Evolutionary conservation across 2,888 invertebrate genomes (phyloP).

Genomic region (Mimas tiliae): DNA sequence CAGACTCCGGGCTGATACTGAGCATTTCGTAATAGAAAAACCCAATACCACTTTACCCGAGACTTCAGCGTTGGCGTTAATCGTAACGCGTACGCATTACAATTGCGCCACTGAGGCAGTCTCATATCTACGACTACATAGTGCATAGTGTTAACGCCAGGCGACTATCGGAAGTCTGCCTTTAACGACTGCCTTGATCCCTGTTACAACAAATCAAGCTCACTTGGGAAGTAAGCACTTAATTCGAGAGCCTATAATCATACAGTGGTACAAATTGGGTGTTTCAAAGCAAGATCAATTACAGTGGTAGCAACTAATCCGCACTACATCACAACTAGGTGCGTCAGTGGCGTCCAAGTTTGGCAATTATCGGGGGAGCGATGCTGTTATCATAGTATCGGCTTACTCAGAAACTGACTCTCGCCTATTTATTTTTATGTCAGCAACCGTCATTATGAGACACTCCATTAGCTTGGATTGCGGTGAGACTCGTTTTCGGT

Average conservation of each 20-base stretch:
- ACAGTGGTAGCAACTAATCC: slow-evolving; percentile 69
- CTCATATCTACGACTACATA: too few species aligned
- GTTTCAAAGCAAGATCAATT: slow-evolving; percentile 57
- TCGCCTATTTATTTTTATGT: slow-evolving; percentile 85
- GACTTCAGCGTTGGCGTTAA: too few species aligned
- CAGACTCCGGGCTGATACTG: too few species aligned
- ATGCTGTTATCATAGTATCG: slow-evolving; percentile 85
- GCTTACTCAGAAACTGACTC: slow-evolving; percentile 85
- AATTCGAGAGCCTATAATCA: slow-evolving; percentile 9
- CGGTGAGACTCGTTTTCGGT: slow-evolving; percentile 81
- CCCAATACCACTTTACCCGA: too few species aligned
- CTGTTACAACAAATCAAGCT: slow-evolving; percentile 9
- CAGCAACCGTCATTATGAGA: slow-evolving; percentile 85
- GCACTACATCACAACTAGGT: slow-evolving; percentile 64
- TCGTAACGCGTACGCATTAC: too few species aligned
- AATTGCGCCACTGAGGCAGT: too few species aligned
- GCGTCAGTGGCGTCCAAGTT: slow-evolving; percentile 66
- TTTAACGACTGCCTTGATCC: background rate
- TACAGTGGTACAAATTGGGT: slow-evolving; percentile 23
- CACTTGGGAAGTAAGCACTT: slow-evolving; percentile 4
- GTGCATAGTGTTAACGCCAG: too few species aligned
- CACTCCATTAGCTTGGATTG: slow-evolving; percentile 85
- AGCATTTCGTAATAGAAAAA: too few species aligned
- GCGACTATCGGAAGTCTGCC: background rate
- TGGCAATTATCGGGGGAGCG: slow-evolving; percentile 83